phyloP scores from a whole-genome alignment of 1,140 invertebrate species.

The Leptinotarsa texana region DNA sequence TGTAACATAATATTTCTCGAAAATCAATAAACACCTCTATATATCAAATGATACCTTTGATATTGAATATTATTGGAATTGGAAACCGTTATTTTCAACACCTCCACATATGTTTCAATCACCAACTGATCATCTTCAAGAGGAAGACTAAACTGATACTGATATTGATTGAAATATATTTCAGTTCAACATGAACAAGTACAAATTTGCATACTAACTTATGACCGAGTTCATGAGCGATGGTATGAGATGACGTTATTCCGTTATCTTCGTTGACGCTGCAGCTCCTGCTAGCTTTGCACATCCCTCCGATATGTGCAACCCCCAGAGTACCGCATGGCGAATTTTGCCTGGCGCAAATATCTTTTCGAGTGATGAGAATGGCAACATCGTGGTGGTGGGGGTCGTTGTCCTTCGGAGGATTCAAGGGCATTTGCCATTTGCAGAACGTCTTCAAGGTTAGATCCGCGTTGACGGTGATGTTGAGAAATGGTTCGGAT shows the following conservation, averaged over 20 bases:
- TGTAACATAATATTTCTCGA: too few relatives aligned
- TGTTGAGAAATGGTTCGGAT: conserved; percentile 72
- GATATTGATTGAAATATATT: too few relatives aligned
- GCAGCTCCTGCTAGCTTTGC: conserved; percentile 83
- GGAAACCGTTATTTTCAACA: too few relatives aligned
- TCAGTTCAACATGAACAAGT: too few relatives aligned
- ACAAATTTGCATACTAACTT: conserved; percentile 69
- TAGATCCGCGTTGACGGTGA: conserved; percentile 79
- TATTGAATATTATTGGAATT: too few relatives aligned
- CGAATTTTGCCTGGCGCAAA: conserved; percentile 77
- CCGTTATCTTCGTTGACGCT: conserved; percentile 93
- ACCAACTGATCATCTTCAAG: too few relatives aligned
- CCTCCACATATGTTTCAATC: too few relatives aligned
- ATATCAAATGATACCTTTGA: too few relatives aligned
- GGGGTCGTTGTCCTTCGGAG: conserved; percentile 75
- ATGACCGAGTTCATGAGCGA: conserved; percentile 90
- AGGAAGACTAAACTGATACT: too few relatives aligned
- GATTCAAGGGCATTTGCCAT: conserved; percentile 82
- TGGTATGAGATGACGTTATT: conserved; percentile 87
- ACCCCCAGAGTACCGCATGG: conserved; percentile 84
- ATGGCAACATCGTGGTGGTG: conserved; percentile 94
- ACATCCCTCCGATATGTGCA: conserved; percentile 89
- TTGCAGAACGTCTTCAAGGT: conserved; percentile 85
- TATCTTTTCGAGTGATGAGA: conserved; percentile 85
- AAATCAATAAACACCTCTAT: too few relatives aligned